Conservation (phyloP, 2,113 vertebrate genomes). For the Bungarus multicinctus region DNA sequence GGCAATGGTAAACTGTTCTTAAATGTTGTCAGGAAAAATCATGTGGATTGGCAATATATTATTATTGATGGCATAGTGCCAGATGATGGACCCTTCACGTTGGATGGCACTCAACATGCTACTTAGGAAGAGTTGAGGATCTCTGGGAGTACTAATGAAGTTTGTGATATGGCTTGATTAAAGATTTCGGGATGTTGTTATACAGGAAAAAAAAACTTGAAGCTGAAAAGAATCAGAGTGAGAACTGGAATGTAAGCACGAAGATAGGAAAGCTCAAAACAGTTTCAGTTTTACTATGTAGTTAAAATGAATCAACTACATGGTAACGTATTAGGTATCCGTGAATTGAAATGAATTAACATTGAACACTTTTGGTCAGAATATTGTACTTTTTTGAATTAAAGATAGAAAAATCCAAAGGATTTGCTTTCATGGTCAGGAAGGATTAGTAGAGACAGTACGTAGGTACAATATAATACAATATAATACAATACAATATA, state of each 20-base stretch:
- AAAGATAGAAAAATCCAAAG: neutral
- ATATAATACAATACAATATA: neutral
- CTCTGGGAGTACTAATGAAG: neutral
- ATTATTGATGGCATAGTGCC: neutral
- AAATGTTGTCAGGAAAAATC: neutral
- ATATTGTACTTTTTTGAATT: neutral
- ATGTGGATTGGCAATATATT: neutral
- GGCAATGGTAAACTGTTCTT: neutral
- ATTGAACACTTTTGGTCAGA: neutral
- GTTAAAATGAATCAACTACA: too few relatives aligned
- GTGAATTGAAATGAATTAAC: neutral
- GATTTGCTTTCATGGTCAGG: neutral
- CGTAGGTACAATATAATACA: neutral
- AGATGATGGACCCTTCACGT: neutral
- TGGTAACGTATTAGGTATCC: neutral
- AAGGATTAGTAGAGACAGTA: neutral
- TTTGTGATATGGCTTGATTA: neutral
- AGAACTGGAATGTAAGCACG: too few relatives aligned
- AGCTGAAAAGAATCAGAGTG: neutral
- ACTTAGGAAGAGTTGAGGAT: neutral
- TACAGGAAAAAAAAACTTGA: neutral
- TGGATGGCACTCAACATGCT: neutral
- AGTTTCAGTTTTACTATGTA: too few relatives aligned
- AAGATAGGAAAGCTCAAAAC: too few relatives aligned
- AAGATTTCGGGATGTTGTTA: neutral